Percentiles rank a stretch among this genome's conserved stretches.
Evolutionary conservation across 1,140 invertebrate species (phyloP).

Genomic region (Maniola jurtina): DNA sequence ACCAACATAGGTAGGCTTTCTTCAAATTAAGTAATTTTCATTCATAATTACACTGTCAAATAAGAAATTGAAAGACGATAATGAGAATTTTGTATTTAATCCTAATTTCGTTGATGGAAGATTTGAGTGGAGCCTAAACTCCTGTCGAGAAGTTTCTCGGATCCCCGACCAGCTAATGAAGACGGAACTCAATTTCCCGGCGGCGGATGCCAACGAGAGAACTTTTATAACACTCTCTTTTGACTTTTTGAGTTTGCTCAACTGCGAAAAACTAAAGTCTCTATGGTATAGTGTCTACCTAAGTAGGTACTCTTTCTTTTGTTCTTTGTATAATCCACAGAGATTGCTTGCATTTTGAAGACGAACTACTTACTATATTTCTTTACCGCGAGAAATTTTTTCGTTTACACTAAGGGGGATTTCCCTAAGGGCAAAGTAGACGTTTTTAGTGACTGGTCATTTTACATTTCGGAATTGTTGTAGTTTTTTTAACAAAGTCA

Average conservation of each 20-base stretch:
- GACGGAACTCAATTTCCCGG: constrained; percentile 13
- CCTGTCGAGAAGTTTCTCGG: constrained; percentile 55
- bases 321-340: too few species aligned
- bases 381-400: too few species aligned
- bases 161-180: constrained; percentile 27
- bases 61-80: background rate
- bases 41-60: background rate
- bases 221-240: constrained; percentile 20
- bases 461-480: too few species aligned
- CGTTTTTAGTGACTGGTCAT: too few species aligned
- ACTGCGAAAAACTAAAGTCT: background rate
- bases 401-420: too few species aligned
- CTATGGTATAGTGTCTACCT: background rate
- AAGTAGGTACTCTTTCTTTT: too few species aligned
- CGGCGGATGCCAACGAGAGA: constrained; percentile 36
- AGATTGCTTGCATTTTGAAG: too few species aligned
- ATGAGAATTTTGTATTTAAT: constrained; percentile 3
- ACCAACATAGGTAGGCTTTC: too few species aligned
- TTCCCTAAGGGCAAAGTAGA: too few species aligned
- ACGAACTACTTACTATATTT: too few species aligned
- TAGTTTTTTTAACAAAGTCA: too few species aligned
- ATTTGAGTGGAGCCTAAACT: constrained; percentile 58
- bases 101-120: constrained; percentile 73
- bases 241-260: background rate
- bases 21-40: too few species aligned